Conservation (phyloP, 2,797 vertebrate genomes). For the Hemibagrus guttatus region DNA sequence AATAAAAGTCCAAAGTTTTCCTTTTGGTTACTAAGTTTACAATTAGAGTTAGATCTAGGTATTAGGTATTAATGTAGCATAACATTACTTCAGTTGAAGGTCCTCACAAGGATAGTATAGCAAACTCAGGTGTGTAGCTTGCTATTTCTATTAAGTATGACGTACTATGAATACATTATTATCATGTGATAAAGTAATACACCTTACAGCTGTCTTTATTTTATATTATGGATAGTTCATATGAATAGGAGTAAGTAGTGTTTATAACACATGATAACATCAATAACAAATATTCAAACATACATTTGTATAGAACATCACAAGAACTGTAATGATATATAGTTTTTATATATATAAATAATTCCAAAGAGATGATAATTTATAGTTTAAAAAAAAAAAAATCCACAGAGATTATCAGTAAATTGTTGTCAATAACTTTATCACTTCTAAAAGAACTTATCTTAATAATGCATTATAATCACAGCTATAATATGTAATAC, state of each 20-base stretch:
- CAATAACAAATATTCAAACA: neutral
- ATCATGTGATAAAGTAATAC: too few relatives aligned
- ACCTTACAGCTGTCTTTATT: neutral
- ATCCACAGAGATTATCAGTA: neutral
- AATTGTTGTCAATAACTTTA: neutral
- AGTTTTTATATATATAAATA: neutral
- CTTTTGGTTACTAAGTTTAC: neutral
- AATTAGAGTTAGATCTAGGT: neutral
- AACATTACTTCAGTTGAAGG: neutral
- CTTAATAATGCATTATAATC: neutral
- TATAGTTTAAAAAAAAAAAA: too few relatives aligned
- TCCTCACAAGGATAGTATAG: neutral
- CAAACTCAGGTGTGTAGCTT: conserved; percentile 32
- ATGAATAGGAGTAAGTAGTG: neutral
- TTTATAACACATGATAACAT: neutral
- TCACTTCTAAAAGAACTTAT: neutral
- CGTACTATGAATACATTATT: neutral
- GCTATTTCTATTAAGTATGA: conserved; percentile 21
- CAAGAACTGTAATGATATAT: neutral
- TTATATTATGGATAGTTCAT: neutral
- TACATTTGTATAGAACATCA: neutral
- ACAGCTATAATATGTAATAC: neutral
- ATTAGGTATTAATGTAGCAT: neutral
- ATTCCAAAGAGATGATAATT: too few relatives aligned
- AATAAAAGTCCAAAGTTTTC: neutral